Conservation (phyloP, 2,113 vertebrate genomes). For the Meriones unguiculatus region DNA sequence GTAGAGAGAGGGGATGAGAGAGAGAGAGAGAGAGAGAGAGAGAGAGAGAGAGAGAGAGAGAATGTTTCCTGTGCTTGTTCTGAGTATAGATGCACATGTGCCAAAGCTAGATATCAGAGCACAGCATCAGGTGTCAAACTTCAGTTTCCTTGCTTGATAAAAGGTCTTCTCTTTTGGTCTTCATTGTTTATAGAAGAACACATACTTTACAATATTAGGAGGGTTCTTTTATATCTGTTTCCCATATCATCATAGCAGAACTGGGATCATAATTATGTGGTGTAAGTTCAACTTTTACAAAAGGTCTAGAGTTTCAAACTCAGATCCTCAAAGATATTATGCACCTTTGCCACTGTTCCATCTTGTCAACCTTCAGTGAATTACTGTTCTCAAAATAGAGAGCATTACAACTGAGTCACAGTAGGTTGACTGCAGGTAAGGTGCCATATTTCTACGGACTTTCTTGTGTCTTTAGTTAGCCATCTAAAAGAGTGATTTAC, state of each 20-base stretch:
- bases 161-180: not conserved
- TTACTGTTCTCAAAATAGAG: not conserved
- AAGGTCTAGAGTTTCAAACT: not conserved
- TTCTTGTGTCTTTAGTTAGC: not conserved
- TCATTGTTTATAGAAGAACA: not conserved
- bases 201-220: too few relatives aligned
- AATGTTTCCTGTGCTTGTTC: not conserved
- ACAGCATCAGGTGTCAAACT: not conserved
- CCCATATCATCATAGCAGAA: too few relatives aligned
- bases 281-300: not conserved
- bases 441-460: not conserved
- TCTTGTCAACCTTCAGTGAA: not conserved
- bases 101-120: not conserved
- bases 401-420: not conserved
- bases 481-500: not conserved
- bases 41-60: not conserved
- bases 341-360: not conserved
- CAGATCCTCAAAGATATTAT: not conserved
- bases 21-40: not conserved
- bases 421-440: rapidly evolving
- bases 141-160: not conserved
- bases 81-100: not conserved
- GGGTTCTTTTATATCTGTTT: not conserved
- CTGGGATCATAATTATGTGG: not conserved
- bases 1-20: not conserved